A percentile compares a stretch with the other conserved stretches of the same genome.
phyloP scores from a whole-genome alignment of 2,113 vertebrate species.

The Gnathonemus echidnorhynchus region DNA sequence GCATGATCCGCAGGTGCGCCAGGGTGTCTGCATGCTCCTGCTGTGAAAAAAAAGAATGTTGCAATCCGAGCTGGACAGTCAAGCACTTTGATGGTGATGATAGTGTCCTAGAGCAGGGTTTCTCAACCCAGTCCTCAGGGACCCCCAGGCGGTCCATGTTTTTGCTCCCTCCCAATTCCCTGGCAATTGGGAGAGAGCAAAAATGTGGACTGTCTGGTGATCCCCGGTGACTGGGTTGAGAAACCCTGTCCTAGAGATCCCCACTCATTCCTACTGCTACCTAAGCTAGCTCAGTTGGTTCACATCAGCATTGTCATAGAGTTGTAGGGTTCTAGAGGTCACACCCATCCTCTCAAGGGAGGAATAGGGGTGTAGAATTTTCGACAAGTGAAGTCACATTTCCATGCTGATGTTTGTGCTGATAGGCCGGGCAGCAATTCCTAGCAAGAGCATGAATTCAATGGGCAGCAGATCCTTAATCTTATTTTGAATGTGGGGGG shows the following conservation, averaged over 20 bases:
- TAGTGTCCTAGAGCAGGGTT: neutral
- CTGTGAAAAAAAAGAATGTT: slow-evolving; percentile 49
- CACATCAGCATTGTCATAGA: neutral
- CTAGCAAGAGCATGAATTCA: neutral
- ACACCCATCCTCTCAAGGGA: neutral
- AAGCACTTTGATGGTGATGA: neutral
- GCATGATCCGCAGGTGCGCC: slow-evolving; percentile 76
- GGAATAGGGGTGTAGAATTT: neutral
- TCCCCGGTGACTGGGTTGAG: no score
- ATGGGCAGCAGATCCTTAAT: neutral
- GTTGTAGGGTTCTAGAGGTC: neutral
- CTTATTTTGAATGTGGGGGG: neutral
- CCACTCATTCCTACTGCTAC: neutral
- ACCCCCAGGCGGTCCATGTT: no score
- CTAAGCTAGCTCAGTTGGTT: neutral
- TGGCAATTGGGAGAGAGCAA: no score
- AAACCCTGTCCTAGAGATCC: neutral
- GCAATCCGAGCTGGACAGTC: neutral
- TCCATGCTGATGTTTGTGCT: neutral
- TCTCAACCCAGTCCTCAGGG: no score
- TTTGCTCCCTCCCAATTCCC: no score
- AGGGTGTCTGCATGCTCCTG: slow-evolving; percentile 91
- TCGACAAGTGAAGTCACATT: neutral
- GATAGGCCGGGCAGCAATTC: neutral
- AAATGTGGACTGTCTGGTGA: no score